Conservation (phyloP, 2,888 invertebrate genomes). For the Ashinkailepas kermadecensis region DNA sequence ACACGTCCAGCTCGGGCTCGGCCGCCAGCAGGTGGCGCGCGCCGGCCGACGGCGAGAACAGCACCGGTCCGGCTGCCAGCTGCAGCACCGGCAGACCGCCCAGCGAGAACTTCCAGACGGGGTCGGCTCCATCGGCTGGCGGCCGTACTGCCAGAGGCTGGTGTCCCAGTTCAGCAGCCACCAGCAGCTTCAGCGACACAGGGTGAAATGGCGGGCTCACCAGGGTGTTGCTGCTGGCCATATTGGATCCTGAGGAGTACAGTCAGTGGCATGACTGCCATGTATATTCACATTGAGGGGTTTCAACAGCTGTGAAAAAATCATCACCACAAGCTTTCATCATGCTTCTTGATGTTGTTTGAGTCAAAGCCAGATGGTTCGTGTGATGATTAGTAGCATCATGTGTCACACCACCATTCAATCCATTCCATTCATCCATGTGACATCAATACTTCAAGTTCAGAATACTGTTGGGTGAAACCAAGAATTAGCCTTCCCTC, state of each 20-base stretch:
- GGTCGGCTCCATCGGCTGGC: neutral
- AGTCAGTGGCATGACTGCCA: neutral
- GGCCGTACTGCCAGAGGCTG: neutral
- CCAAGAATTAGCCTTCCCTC: no score
- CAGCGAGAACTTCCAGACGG: neutral
- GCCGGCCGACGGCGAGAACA: conserved; percentile 5
- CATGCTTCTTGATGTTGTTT: no score
- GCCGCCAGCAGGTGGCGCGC: neutral
- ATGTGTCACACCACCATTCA: no score
- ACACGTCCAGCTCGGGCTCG: neutral
- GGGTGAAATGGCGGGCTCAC: neutral
- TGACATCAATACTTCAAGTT: no score
- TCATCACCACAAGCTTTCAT: no score
- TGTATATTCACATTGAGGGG: no score
- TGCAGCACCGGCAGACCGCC: neutral
- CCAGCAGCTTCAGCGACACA: neutral
- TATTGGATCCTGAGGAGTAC: neutral
- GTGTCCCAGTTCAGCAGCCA: neutral
- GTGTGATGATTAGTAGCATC: no score
- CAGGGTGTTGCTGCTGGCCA: neutral
- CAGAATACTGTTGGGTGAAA: no score
- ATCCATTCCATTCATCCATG: no score
- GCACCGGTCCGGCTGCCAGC: neutral
- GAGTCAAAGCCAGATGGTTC: no score
- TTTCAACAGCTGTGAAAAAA: no score